Conservation (phyloP, 2,888 invertebrate species). For the Cheilosia pagana region DNA sequence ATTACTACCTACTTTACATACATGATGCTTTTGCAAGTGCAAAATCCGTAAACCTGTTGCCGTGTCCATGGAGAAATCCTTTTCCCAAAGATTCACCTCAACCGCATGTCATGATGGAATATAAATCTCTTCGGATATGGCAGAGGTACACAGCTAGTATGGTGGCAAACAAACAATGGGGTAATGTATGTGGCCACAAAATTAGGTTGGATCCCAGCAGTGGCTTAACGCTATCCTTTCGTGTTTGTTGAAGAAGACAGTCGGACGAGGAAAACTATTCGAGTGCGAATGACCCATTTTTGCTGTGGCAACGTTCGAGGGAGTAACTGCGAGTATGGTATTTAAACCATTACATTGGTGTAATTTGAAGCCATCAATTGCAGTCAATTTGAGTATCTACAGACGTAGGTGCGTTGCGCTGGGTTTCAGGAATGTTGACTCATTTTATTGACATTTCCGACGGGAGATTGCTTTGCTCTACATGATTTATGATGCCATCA, state of each 20-base stretch:
- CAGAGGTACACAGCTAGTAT: neutral
- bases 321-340: too few species aligned
- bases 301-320: neutral
- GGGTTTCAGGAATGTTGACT: too few species aligned
- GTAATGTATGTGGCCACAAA: constrained; percentile 48
- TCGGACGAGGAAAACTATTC: neutral
- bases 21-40: neutral
- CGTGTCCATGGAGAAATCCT: neutral
- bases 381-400: too few species aligned
- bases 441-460: too few species aligned
- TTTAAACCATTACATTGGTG: too few species aligned
- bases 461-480: too few species aligned
- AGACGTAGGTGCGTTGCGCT: too few species aligned
- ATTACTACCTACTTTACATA: neutral
- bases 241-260: constrained; percentile 26
- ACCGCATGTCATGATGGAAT: constrained; percentile 19
- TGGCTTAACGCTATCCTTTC: constrained; percentile 7
- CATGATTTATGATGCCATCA: too few species aligned
- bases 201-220: constrained; percentile 40
- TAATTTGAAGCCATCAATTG: too few species aligned
- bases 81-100: neutral
- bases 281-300: constrained; percentile 24
- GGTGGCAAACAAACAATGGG: constrained; percentile 7
- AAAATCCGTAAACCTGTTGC: constrained; percentile 39
- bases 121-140: constrained; percentile 30